A percentile compares a stretch with the other conserved stretches of the same genome.
phyloP scores from a whole-genome alignment of 2,113 vertebrate genomes.

The Melanerpes aurifrons region DNA sequence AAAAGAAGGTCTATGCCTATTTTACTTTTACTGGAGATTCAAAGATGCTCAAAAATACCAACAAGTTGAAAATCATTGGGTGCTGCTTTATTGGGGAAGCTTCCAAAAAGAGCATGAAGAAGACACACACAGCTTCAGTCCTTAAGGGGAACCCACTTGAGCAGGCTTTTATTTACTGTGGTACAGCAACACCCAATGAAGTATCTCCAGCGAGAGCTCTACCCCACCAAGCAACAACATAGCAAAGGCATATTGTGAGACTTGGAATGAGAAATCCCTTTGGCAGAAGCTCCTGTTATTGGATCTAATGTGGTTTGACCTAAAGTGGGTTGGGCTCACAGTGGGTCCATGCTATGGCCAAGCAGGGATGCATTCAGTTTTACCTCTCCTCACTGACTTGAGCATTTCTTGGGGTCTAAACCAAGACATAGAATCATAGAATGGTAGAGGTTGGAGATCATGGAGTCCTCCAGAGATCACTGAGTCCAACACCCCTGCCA shows the following conservation, averaged over 20 bases:
- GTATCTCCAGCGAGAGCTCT: background rate
- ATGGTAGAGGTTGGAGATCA: no score
- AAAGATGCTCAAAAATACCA: background rate
- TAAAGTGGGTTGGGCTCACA: background rate
- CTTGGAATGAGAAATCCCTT: background rate
- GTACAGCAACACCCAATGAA: background rate
- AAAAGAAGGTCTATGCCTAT: background rate
- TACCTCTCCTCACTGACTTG: background rate
- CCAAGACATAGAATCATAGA: background rate
- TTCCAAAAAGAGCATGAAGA: background rate
- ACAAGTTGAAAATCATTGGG: background rate
- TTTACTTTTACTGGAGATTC: background rate
- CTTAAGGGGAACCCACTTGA: background rate
- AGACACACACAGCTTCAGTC: background rate
- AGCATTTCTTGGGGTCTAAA: background rate
- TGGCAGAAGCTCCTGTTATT: background rate
- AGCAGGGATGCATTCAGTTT: background rate
- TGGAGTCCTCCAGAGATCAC: no score
- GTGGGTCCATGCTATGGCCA: background rate
- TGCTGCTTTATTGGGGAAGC: background rate
- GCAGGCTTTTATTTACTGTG: constrained; percentile 22
- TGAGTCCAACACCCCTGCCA: no score
- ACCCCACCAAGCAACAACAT: background rate
- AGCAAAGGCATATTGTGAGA: background rate
- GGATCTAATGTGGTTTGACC: background rate